phyloP scores from a whole-genome alignment of 2,113 vertebrate species.

The Ctenodactylus gundi region DNA sequence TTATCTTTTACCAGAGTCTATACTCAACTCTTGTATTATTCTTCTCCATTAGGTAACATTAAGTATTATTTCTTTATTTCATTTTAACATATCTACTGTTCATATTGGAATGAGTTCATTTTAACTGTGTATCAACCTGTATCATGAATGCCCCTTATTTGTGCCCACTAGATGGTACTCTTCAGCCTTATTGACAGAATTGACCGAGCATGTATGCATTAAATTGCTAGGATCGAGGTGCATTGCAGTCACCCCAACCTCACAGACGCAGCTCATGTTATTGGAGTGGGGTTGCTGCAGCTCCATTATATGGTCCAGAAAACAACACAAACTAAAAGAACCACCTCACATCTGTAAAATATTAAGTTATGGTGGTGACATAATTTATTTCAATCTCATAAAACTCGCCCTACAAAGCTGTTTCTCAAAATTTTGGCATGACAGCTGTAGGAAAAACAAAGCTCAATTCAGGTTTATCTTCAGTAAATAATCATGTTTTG shows the following conservation, averaged over 20 bases:
- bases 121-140: not conserved
- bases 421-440: not conserved
- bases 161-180: not conserved
- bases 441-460: not conserved
- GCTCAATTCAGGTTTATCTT: not conserved
- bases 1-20: not conserved
- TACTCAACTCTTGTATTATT: not conserved
- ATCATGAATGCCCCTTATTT: not conserved
- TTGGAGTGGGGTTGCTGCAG: not conserved
- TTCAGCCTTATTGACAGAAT: not conserved
- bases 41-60: not conserved
- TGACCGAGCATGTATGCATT: not conserved
- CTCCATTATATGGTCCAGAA: not conserved
- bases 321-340: not conserved
- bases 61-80: not conserved
- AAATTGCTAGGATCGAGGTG: not conserved
- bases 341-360: not conserved
- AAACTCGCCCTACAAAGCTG: not conserved
- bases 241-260: not conserved
- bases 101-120: not conserved
- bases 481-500: not conserved
- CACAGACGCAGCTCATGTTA: not conserved
- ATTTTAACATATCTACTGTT: not conserved
- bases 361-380: not conserved
- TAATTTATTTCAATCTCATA: conserved; percentile 8